A percentile compares a stretch with the other conserved stretches of the same genome.
phyloP scores from a whole-genome alignment of 1,140 invertebrate species.

The Spodoptera litura region DNA sequence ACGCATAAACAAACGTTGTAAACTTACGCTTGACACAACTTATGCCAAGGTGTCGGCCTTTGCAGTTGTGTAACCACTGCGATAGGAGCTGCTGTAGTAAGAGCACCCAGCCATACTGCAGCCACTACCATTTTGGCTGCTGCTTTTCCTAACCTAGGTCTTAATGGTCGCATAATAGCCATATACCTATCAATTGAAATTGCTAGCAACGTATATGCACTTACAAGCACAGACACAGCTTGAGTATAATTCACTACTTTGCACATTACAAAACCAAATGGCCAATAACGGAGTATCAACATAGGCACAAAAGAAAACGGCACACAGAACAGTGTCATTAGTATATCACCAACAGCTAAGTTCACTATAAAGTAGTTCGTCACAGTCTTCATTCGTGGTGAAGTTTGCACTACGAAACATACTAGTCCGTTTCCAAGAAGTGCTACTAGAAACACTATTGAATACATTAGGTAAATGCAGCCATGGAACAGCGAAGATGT shows the following conservation, averaged over 20 bases:
- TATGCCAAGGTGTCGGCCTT: constrained; percentile 87
- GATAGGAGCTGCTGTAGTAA: constrained; percentile 93
- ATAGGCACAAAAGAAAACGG: constrained; percentile 93
- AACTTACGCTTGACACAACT: constrained; percentile 88
- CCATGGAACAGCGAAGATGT: constrained; percentile 87
- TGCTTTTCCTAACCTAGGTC: constrained; percentile 91
- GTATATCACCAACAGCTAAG: constrained; percentile 93
- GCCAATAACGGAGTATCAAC: constrained; percentile 92
- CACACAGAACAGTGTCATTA: constrained; percentile 94
- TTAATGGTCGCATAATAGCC: constrained; percentile 94
- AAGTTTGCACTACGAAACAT: constrained; percentile 92
- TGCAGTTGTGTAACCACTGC: constrained; percentile 89
- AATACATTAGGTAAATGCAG: constrained; percentile 91
- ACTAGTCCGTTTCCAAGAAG: constrained; percentile 93
- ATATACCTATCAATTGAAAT: constrained; percentile 95
- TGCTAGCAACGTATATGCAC: constrained; percentile 94
- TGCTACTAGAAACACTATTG: constrained; percentile 90
- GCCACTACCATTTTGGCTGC: constrained; percentile 90
- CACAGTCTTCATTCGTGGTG: constrained; percentile 93
- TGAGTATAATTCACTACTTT: constrained; percentile 92
- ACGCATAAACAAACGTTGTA: background rate
- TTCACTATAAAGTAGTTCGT: constrained; percentile 96
- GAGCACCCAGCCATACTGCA: constrained; percentile 92
- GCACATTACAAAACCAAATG: constrained; percentile 92
- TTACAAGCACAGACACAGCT: constrained; percentile 93